These are phyloP conservation scores for Embiotoca jacksoni DNA, from an alignment of 2,113 vertebrate genomes.

Conservation along the genomic window DNA sequence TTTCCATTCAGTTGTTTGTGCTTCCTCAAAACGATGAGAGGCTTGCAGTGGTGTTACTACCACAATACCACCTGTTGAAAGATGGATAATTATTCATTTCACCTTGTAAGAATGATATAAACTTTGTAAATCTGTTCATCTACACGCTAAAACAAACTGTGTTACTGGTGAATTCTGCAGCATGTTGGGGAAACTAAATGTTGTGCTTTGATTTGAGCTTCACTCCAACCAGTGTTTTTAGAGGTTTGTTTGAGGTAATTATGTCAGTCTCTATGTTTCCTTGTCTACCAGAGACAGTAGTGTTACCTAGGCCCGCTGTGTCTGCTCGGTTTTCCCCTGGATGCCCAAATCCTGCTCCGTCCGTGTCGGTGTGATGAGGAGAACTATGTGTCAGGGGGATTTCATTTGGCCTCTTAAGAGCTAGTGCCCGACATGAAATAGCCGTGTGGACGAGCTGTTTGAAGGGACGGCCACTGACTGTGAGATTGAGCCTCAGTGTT, in stretches of 20 bases:
- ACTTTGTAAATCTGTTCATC: too few species aligned
- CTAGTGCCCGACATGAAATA: slow-evolving; percentile 4
- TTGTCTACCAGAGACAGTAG: not conserved
- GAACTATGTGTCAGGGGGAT: not conserved
- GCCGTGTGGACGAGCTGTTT: not conserved
- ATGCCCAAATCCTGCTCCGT: not conserved
- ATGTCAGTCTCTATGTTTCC: too few species aligned
- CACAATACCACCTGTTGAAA: too few species aligned
- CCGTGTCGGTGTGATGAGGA: not conserved
- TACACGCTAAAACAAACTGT: too few species aligned
- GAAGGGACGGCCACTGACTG: not conserved
- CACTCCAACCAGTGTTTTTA: not conserved
- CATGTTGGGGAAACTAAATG: too few species aligned
- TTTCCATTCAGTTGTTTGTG: too few species aligned
- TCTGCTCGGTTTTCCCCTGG: not conserved
- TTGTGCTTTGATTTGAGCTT: not conserved
- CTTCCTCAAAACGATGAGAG: too few species aligned
- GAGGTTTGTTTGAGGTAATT: slow-evolving; percentile 16
- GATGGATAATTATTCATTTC: too few species aligned
- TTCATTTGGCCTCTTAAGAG: not conserved
- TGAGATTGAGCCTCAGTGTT: not conserved
- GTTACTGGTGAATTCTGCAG: too few species aligned
- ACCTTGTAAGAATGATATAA: too few species aligned
- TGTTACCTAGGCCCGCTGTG: slow-evolving; percentile 34
- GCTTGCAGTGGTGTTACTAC: too few species aligned